phyloP scores from a whole-genome alignment of 2,888 invertebrate genomes.

The Agrotis ipsilon region DNA sequence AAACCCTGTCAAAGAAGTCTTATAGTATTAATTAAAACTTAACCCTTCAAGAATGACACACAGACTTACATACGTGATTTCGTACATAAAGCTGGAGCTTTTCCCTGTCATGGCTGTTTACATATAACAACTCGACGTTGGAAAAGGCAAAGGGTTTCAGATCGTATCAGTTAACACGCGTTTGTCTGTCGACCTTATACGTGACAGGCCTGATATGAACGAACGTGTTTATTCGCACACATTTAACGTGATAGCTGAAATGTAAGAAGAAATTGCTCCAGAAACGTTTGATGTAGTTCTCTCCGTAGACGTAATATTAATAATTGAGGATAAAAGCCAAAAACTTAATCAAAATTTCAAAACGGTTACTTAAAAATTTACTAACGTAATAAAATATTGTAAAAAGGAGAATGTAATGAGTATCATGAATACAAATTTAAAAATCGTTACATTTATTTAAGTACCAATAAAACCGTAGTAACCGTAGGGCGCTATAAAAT shows the following conservation, averaged over 20 bases:
- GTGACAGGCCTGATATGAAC: conserved; percentile 47
- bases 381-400: conserved; percentile 37
- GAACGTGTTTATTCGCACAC: conserved; percentile 50
- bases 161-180: conserved; percentile 59
- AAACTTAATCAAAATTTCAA: conserved; percentile 5
- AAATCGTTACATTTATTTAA: conserved; percentile 51
- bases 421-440: conserved; percentile 54
- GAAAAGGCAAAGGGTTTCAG: conserved; percentile 56
- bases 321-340: conserved; percentile 7
- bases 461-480: conserved; percentile 46
- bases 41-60: conserved; percentile 7
- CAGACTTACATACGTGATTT: conserved; percentile 37
- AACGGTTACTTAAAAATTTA: conserved; percentile 25
- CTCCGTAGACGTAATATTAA: neutral
- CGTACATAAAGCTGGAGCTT: conserved; percentile 21
- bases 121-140: conserved; percentile 50
- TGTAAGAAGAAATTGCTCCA: conserved; percentile 19
- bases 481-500: conserved; percentile 36
- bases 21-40: conserved; percentile 36
- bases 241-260: conserved; percentile 44
- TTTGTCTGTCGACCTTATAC: conserved; percentile 59
- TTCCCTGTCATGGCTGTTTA: conserved; percentile 45
- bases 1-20: conserved; percentile 9
- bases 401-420: conserved; percentile 38
- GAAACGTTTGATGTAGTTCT: conserved; percentile 12